Evolutionary conservation across 92 coral and sea anemone species (phyloP).

Genomic region (Paragorgia papillata): DNA sequence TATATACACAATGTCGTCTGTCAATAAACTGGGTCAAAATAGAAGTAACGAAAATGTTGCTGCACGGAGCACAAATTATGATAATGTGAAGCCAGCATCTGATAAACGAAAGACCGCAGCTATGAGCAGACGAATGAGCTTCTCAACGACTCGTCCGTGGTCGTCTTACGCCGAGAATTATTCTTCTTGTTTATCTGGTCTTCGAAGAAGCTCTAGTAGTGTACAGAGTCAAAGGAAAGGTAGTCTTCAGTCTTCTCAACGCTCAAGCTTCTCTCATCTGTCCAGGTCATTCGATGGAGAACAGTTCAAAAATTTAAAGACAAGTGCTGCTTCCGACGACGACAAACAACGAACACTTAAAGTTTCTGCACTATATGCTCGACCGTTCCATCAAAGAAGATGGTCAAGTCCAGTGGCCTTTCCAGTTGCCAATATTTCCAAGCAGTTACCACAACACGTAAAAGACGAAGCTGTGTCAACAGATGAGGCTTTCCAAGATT

Average conservation of each 20-base stretch:
- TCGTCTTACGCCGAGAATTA: slow-evolving; percentile 35
- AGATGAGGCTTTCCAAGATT: not conserved
- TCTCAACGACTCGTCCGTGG: slow-evolving; percentile 41
- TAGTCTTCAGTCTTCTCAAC: slow-evolving; percentile 15
- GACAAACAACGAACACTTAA: slow-evolving; percentile 13
- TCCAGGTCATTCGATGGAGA: slow-evolving; percentile 23
- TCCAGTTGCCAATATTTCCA: not conserved
- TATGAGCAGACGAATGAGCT: slow-evolving; percentile 35
- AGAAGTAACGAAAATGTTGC: not conserved
- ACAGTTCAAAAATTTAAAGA: slow-evolving; percentile 23
- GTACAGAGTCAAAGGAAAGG: not conserved
- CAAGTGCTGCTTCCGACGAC: slow-evolving; percentile 11
- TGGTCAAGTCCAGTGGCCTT: slow-evolving; percentile 48
- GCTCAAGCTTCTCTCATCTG: not conserved
- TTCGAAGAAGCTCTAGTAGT: slow-evolving; percentile 20
- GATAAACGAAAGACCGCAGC: not conserved
- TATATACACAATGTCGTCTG: not conserved
- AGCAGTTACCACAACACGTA: not conserved
- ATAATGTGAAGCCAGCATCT: slow-evolving; percentile 1
- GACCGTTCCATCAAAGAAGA: slow-evolving; percentile 46
- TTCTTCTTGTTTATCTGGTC: slow-evolving; percentile 37
- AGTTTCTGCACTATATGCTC: slow-evolving; percentile 27
- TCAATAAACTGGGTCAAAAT: not conserved
- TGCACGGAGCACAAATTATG: not conserved
- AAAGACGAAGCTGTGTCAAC: slow-evolving; percentile 7